Base-by-base conservation (phyloP, 2,888 invertebrate species). In the Temnothorax rugatulus region DNA sequence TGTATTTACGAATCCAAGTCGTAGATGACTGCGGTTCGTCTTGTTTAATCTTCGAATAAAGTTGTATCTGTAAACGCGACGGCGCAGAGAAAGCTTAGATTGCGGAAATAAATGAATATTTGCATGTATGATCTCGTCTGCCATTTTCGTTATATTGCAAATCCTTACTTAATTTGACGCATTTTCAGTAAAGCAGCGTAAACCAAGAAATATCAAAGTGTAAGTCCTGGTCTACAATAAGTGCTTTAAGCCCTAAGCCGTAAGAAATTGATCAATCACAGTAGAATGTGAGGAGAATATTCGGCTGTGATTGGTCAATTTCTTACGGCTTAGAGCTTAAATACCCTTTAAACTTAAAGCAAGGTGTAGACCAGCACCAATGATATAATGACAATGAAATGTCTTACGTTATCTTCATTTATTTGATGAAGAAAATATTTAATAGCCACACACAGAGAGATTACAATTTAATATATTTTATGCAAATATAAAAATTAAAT, bases 11-110 rank as follows among this genome's bases (percentile, higher is more conserved):
- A 86, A 86, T 87, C 41, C 64, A 63, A 50, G n/a, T 41, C 25
- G 44, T 44, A 38, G 57, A 44, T 54, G 59, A 66, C 69, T 83
- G 83, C 57, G 29, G 66, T 84, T 71, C 66, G 41, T 75, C 82
- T 75, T 83, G 66, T 57, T 84, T 84, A 84, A 84, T 84, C 73
- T 84, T 73, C 73, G 64, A 82, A 66, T 82, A 74, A 82, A 73
- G 73, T 71, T 29, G 54, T 68, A 77, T 77, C 47, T 73, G 21
- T 38, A 73, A 71, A 61, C 61, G 29, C 47, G 47, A 47, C 25
- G 38, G 34, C 2, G 38, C 44, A 57, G 21, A 13, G 18, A 34
- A 47, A 59, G 15, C 5, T 47, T 38, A 59, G 25, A 66, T 77
- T 47, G 38, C 25, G 34, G 18, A 61, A 69, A 34, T 79, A 25